A percentile compares a stretch with the other conserved stretches of the same genome.
These are phyloP conservation scores for Argya squamiceps DNA, from an alignment of 2,797 vertebrate genomes.

Conservation along the genomic window DNA sequence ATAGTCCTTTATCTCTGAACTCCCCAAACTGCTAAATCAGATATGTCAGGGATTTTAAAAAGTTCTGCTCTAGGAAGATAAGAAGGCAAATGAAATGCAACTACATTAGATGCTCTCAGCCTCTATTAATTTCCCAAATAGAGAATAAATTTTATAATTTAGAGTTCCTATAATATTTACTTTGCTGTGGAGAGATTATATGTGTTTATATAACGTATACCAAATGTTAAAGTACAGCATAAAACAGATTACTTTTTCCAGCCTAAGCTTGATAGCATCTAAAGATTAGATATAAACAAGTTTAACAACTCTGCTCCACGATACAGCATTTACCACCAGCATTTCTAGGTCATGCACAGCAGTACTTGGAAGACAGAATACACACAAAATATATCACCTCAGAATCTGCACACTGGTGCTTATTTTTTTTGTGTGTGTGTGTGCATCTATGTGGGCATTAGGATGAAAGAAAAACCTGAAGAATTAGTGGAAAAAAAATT, in stretches of 20 bases:
- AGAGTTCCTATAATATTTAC: neutral
- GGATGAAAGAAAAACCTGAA: neutral
- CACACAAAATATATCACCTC: conserved; percentile 4
- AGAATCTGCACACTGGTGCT: neutral
- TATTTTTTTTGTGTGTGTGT: neutral
- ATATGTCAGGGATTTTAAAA: neutral
- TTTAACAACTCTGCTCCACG: conserved; percentile 17
- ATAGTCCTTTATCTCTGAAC: neutral
- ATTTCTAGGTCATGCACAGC: conserved; percentile 63
- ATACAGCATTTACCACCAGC: neutral
- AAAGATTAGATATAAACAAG: conserved; percentile 54
- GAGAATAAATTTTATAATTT: neutral
- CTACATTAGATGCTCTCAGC: neutral
- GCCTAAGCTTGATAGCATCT: conserved; percentile 49
- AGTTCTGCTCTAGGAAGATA: neutral
- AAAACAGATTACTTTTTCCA: conserved; percentile 54
- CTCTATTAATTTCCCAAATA: conserved; percentile 1
- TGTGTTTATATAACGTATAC: conserved; percentile 25
- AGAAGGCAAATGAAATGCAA: neutral
- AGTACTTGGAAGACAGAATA: conserved; percentile 6
- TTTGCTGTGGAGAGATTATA: conserved; percentile 3
- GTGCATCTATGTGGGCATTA: neutral
- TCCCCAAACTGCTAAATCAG: neutral
- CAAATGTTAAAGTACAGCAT: conserved; percentile 45
- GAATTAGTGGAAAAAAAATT: neutral